Evolutionary conservation across 1,140 invertebrate genomes (phyloP).

Genomic region (Drosophila erecta): DNA sequence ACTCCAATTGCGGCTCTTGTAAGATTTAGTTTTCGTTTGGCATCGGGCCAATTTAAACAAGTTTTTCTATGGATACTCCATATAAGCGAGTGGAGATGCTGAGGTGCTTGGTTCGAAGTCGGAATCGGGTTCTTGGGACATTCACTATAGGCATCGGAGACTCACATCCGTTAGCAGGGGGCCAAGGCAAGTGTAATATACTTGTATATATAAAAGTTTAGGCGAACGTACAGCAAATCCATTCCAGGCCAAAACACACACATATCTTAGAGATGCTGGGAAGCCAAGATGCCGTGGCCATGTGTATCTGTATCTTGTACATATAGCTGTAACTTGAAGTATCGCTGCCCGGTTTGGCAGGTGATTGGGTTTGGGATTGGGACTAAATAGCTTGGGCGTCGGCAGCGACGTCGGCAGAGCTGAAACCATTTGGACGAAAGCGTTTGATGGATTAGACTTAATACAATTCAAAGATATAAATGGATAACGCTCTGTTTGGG

Average conservation of each 20-base stretch:
- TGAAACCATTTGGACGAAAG: slow-evolving; percentile 36
- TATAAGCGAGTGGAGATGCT: slow-evolving; percentile 32
- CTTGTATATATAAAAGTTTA: slow-evolving; percentile 11
- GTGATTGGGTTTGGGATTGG: slow-evolving; percentile 38
- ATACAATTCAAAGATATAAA: slow-evolving; percentile 59
- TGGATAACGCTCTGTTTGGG: slow-evolving; percentile 64
- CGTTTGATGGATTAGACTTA: slow-evolving; percentile 81
- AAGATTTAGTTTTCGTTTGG: slow-evolving; percentile 41
- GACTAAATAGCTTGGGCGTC: slow-evolving; percentile 44
- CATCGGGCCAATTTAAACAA: slow-evolving; percentile 64
- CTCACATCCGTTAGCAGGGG: slow-evolving; percentile 54
- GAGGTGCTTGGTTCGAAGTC: slow-evolving; percentile 19
- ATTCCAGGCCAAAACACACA: slow-evolving; percentile 36
- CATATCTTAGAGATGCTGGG: slow-evolving; percentile 72
- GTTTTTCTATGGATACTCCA: slow-evolving; percentile 58
- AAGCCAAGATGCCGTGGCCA: slow-evolving; percentile 58
- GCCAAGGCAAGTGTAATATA: slow-evolving; percentile 53
- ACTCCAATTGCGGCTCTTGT: slow-evolving; percentile 27
- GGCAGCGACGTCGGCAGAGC: slow-evolving; percentile 22
- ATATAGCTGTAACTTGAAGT: slow-evolving; percentile 65
- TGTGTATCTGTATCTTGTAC: slow-evolving; percentile 56
- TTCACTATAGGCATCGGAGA: slow-evolving; percentile 48
- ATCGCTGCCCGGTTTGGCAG: slow-evolving; percentile 55
- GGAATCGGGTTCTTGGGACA: slow-evolving; percentile 55
- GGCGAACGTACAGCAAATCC: slow-evolving; percentile 37